These are phyloP conservation scores for Trissoscelio sp. DNA, from an alignment of 2,888 invertebrate genomes.

Conservation along the genomic window DNA sequence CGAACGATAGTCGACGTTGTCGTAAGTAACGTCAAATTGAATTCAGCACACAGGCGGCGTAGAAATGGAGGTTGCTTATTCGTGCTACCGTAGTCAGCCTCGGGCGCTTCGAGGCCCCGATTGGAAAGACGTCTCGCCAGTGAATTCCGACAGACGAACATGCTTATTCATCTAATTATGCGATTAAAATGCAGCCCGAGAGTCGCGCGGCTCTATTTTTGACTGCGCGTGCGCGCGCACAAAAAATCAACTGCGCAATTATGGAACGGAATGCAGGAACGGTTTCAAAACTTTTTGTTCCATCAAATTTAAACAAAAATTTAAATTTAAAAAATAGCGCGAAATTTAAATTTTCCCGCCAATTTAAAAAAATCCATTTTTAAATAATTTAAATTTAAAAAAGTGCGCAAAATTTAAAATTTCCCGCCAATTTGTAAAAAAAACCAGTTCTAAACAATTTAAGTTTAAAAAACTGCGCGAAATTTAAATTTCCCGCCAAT, in stretches of 20 bases:
- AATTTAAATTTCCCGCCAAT: neutral
- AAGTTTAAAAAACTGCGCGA: neutral
- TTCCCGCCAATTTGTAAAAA: too few species aligned
- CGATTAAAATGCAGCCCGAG: slow-evolving; percentile 50
- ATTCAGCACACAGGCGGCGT: slow-evolving; percentile 62
- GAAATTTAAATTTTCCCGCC: too few species aligned
- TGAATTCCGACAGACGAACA: slow-evolving; percentile 58
- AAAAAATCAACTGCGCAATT: neutral
- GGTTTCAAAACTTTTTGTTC: too few species aligned
- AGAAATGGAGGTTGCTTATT: slow-evolving; percentile 68
- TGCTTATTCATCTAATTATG: slow-evolving; percentile 66
- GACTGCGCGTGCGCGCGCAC: slow-evolving; percentile 4
- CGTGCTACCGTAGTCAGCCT: slow-evolving; percentile 67
- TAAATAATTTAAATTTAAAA: too few species aligned
- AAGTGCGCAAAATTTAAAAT: too few species aligned
- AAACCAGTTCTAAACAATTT: too few species aligned
- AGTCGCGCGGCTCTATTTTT: slow-evolving; percentile 34
- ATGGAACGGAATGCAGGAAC: too few species aligned
- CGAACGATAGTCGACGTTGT: slow-evolving; percentile 43
- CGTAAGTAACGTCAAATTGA: slow-evolving; percentile 57
- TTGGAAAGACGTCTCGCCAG: slow-evolving; percentile 51
- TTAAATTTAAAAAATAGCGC: too few species aligned
- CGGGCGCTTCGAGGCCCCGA: slow-evolving; percentile 64
- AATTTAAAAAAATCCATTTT: too few species aligned
- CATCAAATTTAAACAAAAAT: too few species aligned